These are phyloP conservation scores for Mastomys natalensis DNA, from an alignment of 2,113 vertebrate species.

Conservation along the genomic window DNA sequence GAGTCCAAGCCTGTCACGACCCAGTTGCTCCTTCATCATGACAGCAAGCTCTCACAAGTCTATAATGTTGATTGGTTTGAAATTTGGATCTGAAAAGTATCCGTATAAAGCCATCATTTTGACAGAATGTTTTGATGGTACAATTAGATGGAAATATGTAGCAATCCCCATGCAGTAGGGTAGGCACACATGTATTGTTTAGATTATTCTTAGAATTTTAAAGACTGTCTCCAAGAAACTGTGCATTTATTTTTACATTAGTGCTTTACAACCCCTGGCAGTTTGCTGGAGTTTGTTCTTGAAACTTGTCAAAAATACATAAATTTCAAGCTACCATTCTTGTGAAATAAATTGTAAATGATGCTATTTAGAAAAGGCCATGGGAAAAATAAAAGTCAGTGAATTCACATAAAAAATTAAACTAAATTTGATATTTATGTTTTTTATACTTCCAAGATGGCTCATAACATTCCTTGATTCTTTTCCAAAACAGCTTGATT, in stretches of 20 bases:
- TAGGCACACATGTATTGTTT: not conserved
- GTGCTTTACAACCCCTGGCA: not conserved
- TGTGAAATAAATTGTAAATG: constrained; percentile 58
- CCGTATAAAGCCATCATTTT: not conserved
- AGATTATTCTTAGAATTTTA: constrained; percentile 22
- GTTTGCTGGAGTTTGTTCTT: constrained; percentile 44
- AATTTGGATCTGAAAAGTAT: not conserved
- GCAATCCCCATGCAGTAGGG: not conserved
- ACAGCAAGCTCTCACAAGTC: not conserved
- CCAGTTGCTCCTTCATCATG: not conserved
- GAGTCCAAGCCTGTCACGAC: not conserved
- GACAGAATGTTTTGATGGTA: not conserved
- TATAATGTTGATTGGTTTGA: not conserved
- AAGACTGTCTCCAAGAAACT: constrained; percentile 7
- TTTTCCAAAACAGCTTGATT: constrained; percentile 88
- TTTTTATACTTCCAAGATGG: constrained; percentile 62
- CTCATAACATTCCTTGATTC: constrained; percentile 62
- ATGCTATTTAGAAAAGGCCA: constrained; percentile 37
- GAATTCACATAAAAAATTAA: constrained; percentile 12
- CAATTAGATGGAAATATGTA: not conserved
- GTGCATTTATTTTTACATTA: constrained; percentile 12
- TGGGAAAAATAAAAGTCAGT: constrained; percentile 52
- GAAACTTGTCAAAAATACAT: constrained; percentile 55
- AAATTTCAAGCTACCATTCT: constrained; percentile 10
- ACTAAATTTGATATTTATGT: constrained; percentile 9